A percentile compares a stretch with the other conserved stretches of the same genome.
Conservation (phyloP, 1,140 invertebrate species). For the Asbolus verrucosus region DNA sequence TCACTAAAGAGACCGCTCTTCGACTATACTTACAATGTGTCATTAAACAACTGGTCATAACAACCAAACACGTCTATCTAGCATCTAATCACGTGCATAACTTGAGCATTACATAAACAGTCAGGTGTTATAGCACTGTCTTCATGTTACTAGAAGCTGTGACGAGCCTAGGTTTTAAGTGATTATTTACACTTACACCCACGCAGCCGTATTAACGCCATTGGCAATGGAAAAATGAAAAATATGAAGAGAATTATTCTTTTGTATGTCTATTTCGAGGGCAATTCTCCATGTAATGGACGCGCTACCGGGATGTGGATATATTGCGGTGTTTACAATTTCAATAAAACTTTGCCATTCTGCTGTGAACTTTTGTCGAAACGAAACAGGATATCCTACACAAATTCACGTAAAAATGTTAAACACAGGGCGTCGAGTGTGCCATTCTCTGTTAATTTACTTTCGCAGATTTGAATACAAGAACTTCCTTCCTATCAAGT, state of each 20-base stretch:
- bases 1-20: slow-evolving; percentile 14
- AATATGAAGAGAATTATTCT: slow-evolving; percentile 10
- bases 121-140: slow-evolving; percentile 3
- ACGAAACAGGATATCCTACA: too few relatives aligned
- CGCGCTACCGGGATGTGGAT: slow-evolving; percentile 1
- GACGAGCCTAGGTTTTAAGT: neutral
- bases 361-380: slow-evolving; percentile 6
- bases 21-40: slow-evolving; percentile 10
- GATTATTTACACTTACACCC: slow-evolving; percentile 2
- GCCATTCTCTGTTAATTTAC: slow-evolving; percentile 24
- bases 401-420: slow-evolving; percentile 14
- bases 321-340: slow-evolving; percentile 11
- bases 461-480: neutral
- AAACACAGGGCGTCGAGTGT: neutral
- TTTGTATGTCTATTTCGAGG: slow-evolving; percentile 14
- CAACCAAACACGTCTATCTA: slow-evolving; percentile 18
- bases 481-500: neutral
- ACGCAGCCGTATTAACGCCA: neutral
- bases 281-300: slow-evolving; percentile 14
- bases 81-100: slow-evolving; percentile 2
- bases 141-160: slow-evolving; percentile 10
- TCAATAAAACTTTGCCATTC: slow-evolving; percentile 19
- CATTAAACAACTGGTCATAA: slow-evolving; percentile 11
- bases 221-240: slow-evolving; percentile 10
- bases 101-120: neutral